Evolutionary conservation across 2,888 invertebrate species (phyloP).

Genomic region (Bimastos eiseni): DNA sequence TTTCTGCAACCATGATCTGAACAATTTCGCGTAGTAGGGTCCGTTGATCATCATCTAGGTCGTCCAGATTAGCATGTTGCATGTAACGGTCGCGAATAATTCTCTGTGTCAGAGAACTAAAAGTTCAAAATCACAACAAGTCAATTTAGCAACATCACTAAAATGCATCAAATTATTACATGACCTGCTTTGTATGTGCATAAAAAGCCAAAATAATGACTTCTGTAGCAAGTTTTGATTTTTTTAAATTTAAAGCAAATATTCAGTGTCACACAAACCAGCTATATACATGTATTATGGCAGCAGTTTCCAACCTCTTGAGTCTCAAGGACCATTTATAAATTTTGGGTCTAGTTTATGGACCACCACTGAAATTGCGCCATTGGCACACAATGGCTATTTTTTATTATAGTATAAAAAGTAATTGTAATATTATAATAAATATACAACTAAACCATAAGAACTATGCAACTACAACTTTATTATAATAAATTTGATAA

Average conservation of each 20-base stretch:
- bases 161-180: not conserved
- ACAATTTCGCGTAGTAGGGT: slow-evolving; percentile 19
- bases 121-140: not conserved
- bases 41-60: slow-evolving; percentile 24
- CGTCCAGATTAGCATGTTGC: slow-evolving; percentile 15
- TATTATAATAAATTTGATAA: too few relatives aligned
- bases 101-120: slow-evolving; percentile 30
- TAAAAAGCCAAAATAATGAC: not conserved
- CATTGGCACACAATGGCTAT: too few relatives aligned
- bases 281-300: too few relatives aligned
- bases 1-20: slow-evolving; percentile 22
- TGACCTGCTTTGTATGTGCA: not conserved
- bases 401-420: too few relatives aligned
- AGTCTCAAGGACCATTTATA: too few relatives aligned
- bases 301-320: too few relatives aligned
- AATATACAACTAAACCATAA: too few relatives aligned
- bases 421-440: too few relatives aligned
- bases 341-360: too few relatives aligned
- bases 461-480: too few relatives aligned
- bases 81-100: slow-evolving; percentile 31
- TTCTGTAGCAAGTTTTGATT: not conserved
- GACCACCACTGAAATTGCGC: too few relatives aligned
- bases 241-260: not conserved
- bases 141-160: not conserved
- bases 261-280: not conserved